Evolutionary conservation across 2,113 vertebrate genomes (phyloP), one percentile per base, ranked within the genome.

Genomic region (Passer montanus): DNA sequence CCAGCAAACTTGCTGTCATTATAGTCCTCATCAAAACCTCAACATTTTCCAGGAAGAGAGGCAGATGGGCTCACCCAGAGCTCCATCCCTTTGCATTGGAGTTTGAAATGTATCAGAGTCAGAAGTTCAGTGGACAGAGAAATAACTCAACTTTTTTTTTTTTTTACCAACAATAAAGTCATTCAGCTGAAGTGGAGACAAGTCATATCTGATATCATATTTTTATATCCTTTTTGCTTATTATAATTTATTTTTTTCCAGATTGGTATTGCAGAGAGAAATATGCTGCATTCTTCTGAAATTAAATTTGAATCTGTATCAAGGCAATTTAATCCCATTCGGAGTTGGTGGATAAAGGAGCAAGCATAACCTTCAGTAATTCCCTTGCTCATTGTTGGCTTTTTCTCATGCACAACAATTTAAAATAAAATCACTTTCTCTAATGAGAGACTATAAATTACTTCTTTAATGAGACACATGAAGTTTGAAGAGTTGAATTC

Each of bases 261-360:
- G 84, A 60, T 93, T 91, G 84, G 83, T 93, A 89, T 75, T 96
- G 94, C 67, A 27, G 77, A 87, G 94, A 90, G 94, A 96, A 97
- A 96, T 95, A 72, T 3, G 93, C 86, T 87, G 84, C 92, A 91
- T 96, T 93, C 90, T 93, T 94, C 94, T 15, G 4, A 96, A 97
- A 96, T 96, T 93, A 96, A 97, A 96, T 96, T 95, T 95, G 95
- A 97, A 93, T 96, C 95, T 92, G 89, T 95, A 94, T 96, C 95
- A 95, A 90, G 92, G 87, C 94, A 94, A 89, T 94, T 95, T 94
- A 96, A 96, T 96, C 74, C 91, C 82, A 33, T 75, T 91, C 27
- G 31, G 87, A 91, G 84, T 12, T 95, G 87, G 67, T 94, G 93
- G 84, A 90, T 91, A 86, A 94, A 95, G 94, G 81, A 95, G 50